Conservation (phyloP, 1,140 invertebrate species). For the Calephelis nemesis region DNA sequence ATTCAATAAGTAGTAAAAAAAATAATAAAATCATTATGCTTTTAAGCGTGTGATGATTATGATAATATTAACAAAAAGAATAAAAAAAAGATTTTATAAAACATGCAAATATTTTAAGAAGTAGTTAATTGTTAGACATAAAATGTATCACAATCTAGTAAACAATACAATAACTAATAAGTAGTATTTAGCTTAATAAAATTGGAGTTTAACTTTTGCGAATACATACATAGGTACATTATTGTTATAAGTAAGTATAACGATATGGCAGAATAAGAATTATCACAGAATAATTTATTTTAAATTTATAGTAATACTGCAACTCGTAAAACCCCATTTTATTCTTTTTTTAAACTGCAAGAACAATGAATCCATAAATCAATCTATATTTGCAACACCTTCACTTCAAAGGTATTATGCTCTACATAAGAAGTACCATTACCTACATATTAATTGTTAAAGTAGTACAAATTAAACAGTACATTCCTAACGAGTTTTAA, state of each 20-base stretch:
- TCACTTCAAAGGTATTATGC: neutral
- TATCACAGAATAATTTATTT: slow-evolving; percentile 28
- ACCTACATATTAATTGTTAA: too few relatives aligned
- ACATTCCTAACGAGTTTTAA: neutral
- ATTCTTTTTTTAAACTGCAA: neutral
- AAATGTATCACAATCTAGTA: neutral
- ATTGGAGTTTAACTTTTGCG: slow-evolving; percentile 13
- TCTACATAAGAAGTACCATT: neutral
- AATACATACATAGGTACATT: slow-evolving; percentile 1
- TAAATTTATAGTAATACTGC: slow-evolving; percentile 15
- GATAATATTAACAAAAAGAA: neutral
- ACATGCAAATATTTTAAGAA: neutral
- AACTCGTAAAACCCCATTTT: slow-evolving; percentile 9
- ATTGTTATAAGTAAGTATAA: slow-evolving; percentile 6
- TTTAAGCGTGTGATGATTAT: slow-evolving; percentile 9
- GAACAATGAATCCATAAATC: neutral
- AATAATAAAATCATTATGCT: slow-evolving; percentile 10
- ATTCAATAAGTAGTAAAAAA: neutral
- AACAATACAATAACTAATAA: neutral
- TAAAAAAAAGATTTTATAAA: neutral
- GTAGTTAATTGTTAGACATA: neutral
- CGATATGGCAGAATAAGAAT: slow-evolving; percentile 23
- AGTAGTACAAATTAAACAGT: slow-evolving; percentile 5
- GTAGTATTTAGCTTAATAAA: slow-evolving; percentile 19
- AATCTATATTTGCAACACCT: neutral